Evolutionary conservation across 2,797 vertebrate species (phyloP), one percentile per base, ranked within the genome.

Genomic region (Acanthopagrus latus): DNA sequence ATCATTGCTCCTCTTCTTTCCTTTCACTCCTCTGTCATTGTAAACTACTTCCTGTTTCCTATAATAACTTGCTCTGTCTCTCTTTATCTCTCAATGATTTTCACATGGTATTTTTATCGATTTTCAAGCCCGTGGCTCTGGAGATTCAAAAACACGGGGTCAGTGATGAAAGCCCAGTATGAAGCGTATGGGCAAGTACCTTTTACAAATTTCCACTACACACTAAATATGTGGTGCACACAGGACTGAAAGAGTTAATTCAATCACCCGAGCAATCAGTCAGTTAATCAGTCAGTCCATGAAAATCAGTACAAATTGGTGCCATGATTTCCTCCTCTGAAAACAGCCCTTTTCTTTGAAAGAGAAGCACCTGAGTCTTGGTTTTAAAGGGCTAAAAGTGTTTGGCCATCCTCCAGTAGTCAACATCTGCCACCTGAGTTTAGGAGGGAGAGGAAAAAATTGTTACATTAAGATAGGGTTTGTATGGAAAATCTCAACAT

Each of bases 1-100:
- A 47, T 64, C 0, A 7, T 55, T 64, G 46, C 67, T 69, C 20
- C 18, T 54, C n/a, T 54, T 57, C 43, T 59, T 27, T 71, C 25
- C 46, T 77, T 44, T 38, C 12, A 63, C 29, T 74, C 23, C 67
- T 78, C 23, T 81, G 64, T 70, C 12, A 41, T 52, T 65, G 50
- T 63, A 47, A 76, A 60, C 29, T 44, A 18, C 25, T 33, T 56
- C 9, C 2, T 29, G 16, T 74, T 57, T 52, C 18, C 23, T 25
- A 41, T 17, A 59, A 51, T 43, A 20, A 17, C 29, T 48, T 20
- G 33, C 50, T 7, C 7, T 14, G 2, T 23, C 38, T 63, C 59
- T 44, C 2, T 48, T 10, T 3, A 38, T 50, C 12, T 51, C 57
- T 16, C 13, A 21, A 25, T 82, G 17, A 20, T 78, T 64, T 67